Base-by-base conservation (phyloP, 1,140 invertebrate genomes). In the Drosophila orena region DNA sequence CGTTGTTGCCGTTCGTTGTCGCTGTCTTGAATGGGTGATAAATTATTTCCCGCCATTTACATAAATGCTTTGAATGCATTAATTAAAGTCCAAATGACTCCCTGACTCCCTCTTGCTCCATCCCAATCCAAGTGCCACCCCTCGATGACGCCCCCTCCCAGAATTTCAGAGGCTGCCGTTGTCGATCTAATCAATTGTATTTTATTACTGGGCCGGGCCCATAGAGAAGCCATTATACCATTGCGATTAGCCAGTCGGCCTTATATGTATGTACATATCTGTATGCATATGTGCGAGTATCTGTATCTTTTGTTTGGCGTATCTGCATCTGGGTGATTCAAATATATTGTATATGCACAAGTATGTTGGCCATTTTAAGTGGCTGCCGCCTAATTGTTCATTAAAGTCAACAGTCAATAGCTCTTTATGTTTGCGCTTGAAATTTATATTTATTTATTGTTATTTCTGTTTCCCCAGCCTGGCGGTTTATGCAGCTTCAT, bases 31-130 rank as follows among this genome's bases (percentile, higher is more conserved):
- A 91, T 91, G 88, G 83, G 89, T 91, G 89, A 91, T 91, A 91
- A 91, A 91, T 91, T 91, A 91, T 91, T 91, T 91, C 84, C 89
- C 89, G 83, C 80, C 90, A 91, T 91, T 91, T 91, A 86, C 89
- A 91, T 91, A 91, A 91, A 89, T 89, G 89, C 80, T 91, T 89
- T 71, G 71, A 91, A 91, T 91, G 83, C 89, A 91, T 91, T 91
- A 91, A 91, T 91, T 91, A 89, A 91, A 91, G 89, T 91, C 89
- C 73, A 91, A 83, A 66, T 70, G 74, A n/a, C n/a, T n/a, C 79
- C 34, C 65, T 52, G 74, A 65, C 75, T 66, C 62, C 72, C 61
- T 38, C 69, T 43, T 22, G 69, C 43, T 40, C 53, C 43, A 52
- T 43, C 42, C 42, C 55, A 37, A 53, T 24, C 57, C 57, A 58